phyloP scores from a whole-genome alignment of 1,140 invertebrate species.

The Melitaea cinxia region DNA sequence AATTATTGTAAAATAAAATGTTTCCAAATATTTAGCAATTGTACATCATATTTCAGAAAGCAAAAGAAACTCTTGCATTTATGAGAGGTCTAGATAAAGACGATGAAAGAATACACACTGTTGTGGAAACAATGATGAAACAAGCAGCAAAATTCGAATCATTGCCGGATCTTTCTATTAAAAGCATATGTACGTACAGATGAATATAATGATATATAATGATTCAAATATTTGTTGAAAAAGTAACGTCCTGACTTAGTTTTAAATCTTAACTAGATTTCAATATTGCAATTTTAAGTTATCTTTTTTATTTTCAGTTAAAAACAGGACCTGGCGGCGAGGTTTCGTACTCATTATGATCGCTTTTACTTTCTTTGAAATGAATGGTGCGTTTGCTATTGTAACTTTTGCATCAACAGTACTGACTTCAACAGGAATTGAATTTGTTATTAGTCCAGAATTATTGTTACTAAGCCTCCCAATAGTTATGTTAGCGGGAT shows the following conservation, averaged over 20 bases:
- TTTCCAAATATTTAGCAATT: neutral
- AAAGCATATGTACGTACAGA: conserved; percentile 21
- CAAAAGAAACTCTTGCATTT: conserved; percentile 32
- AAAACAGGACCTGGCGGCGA: conserved; percentile 38
- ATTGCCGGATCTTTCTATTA: conserved; percentile 28
- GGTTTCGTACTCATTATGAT: conserved; percentile 43
- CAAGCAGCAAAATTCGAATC: conserved; percentile 37
- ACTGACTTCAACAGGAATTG: conserved; percentile 46
- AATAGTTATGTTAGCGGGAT: conserved; percentile 52
- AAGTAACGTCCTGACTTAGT: too few relatives aligned
- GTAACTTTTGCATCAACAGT: conserved; percentile 47
- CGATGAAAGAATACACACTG: conserved; percentile 34
- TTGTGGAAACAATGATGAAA: conserved; percentile 35
- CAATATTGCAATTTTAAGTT: too few relatives aligned
- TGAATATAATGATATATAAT: conserved; percentile 6
- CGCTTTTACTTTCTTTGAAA: conserved; percentile 39
- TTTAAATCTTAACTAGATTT: too few relatives aligned
- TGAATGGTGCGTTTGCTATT: conserved; percentile 43
- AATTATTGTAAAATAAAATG: neutral
- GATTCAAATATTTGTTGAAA: too few relatives aligned
- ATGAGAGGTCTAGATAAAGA: conserved; percentile 41
- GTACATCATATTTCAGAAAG: conserved; percentile 36
- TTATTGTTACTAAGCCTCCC: conserved; percentile 57
- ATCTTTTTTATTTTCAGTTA: conserved; percentile 39
- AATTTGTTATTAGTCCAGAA: conserved; percentile 51